Evolutionary conservation across 53 echinoderm and acorn worm species (phyloP), one percentile per base, ranked within the genome.

Genomic region (Holothuria leucospilota): DNA sequence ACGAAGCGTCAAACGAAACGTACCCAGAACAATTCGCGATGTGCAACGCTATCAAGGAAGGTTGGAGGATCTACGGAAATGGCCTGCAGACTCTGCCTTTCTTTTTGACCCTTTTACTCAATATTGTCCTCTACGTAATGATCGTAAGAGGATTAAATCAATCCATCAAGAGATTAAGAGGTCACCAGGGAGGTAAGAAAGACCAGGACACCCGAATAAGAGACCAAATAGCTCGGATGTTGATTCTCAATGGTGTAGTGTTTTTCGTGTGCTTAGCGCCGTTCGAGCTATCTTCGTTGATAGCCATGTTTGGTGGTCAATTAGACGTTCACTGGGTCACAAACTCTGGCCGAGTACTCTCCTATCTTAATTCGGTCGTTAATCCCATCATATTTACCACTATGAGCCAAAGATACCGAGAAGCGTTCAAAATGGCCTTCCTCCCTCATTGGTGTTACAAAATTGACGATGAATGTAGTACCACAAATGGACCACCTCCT

Each of bases 181-280:
- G 83, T 13, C 91, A 91, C 77, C 70, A 69, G 21, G 88, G 81
- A 12, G 81, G 81, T 58, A 80, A 85, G 23, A 78, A 84, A 29
- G 92, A 88, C n/a, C 78, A 80, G 29, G 88, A 88, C 59, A 89
- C 86, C 8, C 78, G 91, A 59, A 81, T 93, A 66, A 87, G 93
- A 52, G 94, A 94, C 86, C 94, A 94, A 62, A 91, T 96, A 34
- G 87, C 94, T 14, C 77, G 86, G 15, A 96, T 96, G 96, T 82
- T 96, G 15, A 88, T 96, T 62, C 77, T 94, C 51, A 96, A 94
- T 29, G 94, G 96, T n/a, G 88, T 88, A 1, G 81, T 92, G 2
- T 96, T 94, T 84, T 96, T 96, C 65, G 75, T 89, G 1, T 83
- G 88, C 26, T 60, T 94, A 52, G 90, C 92, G 15, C 94, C 94